Percentiles rank a stretch among this genome's conserved stretches.
phyloP scores from a whole-genome alignment of 2,888 invertebrate genomes.

The Platerodrilus igneus region DNA sequence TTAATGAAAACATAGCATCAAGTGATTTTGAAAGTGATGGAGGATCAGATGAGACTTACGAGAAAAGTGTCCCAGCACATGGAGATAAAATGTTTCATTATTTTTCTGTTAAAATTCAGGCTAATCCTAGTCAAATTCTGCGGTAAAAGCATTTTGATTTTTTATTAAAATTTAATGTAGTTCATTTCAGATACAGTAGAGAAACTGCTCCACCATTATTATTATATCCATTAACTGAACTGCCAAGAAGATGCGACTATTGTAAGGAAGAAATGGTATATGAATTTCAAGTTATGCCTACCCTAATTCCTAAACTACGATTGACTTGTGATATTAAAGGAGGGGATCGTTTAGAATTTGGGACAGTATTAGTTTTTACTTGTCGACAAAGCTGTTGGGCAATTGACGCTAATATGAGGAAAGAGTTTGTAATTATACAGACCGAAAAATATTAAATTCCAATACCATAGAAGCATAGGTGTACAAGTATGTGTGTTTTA shows the following conservation, averaged over 20 bases:
- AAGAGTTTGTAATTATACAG: conserved; percentile 73
- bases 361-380: conserved; percentile 80
- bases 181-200: conserved; percentile 64
- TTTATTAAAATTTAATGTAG: conserved; percentile 7
- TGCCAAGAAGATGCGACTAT: conserved; percentile 57
- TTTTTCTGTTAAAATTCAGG: conserved; percentile 66
- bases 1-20: conserved; percentile 31
- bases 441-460: conserved; percentile 53
- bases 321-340: conserved; percentile 45
- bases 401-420: conserved; percentile 59
- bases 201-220: conserved; percentile 62
- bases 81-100: conserved; percentile 80
- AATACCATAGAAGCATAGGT: too few species aligned
- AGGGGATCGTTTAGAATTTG: conserved; percentile 67
- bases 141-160: conserved; percentile 53
- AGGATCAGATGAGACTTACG: conserved; percentile 62
- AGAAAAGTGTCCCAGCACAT: conserved; percentile 72
- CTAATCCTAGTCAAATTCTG: conserved; percentile 76
- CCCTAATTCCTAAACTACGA: conserved; percentile 66
- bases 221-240: conserved; percentile 60
- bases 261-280: conserved; percentile 70
- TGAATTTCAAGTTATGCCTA: conserved; percentile 81
- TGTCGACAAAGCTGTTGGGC: conserved; percentile 82
- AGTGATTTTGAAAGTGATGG: conserved; percentile 34
- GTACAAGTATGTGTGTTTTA: too few species aligned